Evolutionary conservation across 2,888 invertebrate genomes (phyloP), one percentile per base, ranked within the genome.

Genomic region (Xestia rhomboidea): DNA sequence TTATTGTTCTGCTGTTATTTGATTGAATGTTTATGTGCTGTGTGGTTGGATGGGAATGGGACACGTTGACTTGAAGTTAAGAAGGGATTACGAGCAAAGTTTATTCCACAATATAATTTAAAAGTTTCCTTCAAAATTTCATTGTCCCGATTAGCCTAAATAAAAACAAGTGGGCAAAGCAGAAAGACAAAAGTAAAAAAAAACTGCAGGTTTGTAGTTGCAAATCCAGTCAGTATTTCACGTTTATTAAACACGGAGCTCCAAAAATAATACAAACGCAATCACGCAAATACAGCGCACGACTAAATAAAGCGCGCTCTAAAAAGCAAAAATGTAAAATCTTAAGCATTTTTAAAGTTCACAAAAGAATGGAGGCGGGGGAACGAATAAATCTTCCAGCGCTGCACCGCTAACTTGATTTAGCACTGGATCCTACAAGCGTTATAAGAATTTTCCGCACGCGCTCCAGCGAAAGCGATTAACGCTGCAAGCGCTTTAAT

Each of bases 341-440:
- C 86, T 87, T 84, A 82, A 87, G 88, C 79, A 82, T 89, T 89
- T 84, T 88, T 82, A 86, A 89, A 89, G 80, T 84, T 88, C 79
- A 88, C 84, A 79, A 86, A 88, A 84, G 71, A 82, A 77, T 74
- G 71, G 68, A 73, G 84, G 81, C 78, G 81, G 78, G 76, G 66
- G 63, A 74, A 72, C 73, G 87, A 84, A 89, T 89, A 89, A 88
- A 88, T 88, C 89, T 79, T 79, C 81, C 82, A 89, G 89, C 84
- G 82, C 86, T 88, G 87, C 84, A 86, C 81, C 71, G 81, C 89
- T 88, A 88, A 88, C 88, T 86, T 88, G 87, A 88, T 88, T 88
- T 88, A 88, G 82, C 81, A 81, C 84, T 82, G 84, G 73, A 82
- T 88, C 79, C 77, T 79, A 82, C 88, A 82, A 81, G 85, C 79